Evolutionary conservation across 92 coral and sea anemone species (phyloP).

Genomic region (Phenganax subtilis): DNA sequence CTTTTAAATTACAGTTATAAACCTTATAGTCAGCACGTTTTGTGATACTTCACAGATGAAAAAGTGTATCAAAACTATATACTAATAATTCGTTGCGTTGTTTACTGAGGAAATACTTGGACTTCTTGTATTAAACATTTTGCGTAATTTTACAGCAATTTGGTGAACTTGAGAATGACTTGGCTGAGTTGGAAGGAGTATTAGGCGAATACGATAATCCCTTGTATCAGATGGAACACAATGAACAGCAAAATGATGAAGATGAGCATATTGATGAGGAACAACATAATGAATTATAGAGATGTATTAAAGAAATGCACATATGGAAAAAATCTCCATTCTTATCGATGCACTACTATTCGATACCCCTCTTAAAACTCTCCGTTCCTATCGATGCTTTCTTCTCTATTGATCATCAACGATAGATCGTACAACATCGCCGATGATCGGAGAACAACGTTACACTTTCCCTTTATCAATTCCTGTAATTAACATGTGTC

Average conservation of each 20-base stretch:
- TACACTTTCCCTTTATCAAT: no score
- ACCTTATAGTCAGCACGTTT: background rate
- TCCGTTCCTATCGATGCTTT: no score
- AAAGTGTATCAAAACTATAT: background rate
- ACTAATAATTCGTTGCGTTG: background rate
- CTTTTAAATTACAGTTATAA: background rate
- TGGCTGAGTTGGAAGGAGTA: constrained; percentile 38
- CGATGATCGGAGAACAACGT: no score
- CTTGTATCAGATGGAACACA: constrained; percentile 12
- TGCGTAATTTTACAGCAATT: constrained; percentile 7
- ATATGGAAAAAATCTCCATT: no score
- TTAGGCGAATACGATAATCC: constrained; percentile 36
- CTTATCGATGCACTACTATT: no score
- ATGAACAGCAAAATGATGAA: background rate
- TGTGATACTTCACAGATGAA: no score
- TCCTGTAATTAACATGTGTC: no score
- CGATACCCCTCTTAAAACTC: no score
- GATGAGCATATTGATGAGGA: background rate
- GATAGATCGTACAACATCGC: no score
- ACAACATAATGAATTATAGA: no score
- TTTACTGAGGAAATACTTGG: background rate
- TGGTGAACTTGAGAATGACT: constrained; percentile 17
- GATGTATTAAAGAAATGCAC: no score
- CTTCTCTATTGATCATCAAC: no score
- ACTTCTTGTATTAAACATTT: background rate